These are phyloP conservation scores for Gephyroberyx darwinii DNA, from an alignment of 2,797 vertebrate genomes.

Conservation along the genomic window DNA sequence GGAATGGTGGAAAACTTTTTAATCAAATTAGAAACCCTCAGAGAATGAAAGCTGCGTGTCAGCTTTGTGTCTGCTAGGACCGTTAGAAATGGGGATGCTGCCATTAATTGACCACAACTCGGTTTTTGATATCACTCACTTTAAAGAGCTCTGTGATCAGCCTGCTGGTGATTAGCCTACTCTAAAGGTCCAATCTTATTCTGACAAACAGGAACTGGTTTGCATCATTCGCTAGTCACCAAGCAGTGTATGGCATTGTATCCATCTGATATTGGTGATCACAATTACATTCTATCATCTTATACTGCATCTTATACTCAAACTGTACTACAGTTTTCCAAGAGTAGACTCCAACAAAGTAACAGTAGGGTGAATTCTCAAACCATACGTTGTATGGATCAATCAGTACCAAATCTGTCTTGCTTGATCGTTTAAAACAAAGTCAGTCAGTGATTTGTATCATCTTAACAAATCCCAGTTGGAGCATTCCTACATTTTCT, in stretches of 20 bases:
- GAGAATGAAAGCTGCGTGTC: conserved; percentile 22
- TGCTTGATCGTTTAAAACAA: background rate
- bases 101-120: conserved; percentile 43
- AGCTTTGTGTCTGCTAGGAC: background rate
- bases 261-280: too few relatives aligned
- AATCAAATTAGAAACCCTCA: conserved; percentile 43
- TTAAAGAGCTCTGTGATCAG: conserved; percentile 42
- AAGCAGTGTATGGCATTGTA: too few relatives aligned
- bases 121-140: conserved; percentile 45
- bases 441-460: background rate
- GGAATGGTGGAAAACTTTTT: conserved; percentile 23
- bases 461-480: background rate
- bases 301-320: too few relatives aligned
- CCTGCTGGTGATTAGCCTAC: conserved; percentile 28
- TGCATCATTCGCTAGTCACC: background rate
- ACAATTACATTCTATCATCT: background rate
- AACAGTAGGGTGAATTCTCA: too few relatives aligned
- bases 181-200: conserved; percentile 6
- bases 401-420: background rate
- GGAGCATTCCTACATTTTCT: too few relatives aligned
- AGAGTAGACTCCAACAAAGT: background rate
- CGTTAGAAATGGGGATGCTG: conserved; percentile 12
- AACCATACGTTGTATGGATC: too few relatives aligned
- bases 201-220: conserved; percentile 20
- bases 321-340: background rate